Conservation (phyloP, 2,113 vertebrate species). For the Pelusios castaneus region DNA sequence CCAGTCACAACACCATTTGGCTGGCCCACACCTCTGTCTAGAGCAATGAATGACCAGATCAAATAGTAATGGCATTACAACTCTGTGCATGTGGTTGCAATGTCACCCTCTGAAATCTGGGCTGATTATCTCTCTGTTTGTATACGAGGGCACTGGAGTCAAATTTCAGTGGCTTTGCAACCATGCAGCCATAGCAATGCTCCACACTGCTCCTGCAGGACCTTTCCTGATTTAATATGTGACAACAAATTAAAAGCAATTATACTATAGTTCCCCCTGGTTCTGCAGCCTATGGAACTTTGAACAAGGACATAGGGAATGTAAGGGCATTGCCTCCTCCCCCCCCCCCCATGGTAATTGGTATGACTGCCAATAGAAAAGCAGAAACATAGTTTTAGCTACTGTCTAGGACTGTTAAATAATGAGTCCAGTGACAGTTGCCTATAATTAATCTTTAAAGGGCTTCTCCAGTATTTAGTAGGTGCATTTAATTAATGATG, state of each 20-base stretch:
- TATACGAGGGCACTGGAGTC: neutral
- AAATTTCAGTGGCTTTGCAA: neutral
- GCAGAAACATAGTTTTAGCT: neutral
- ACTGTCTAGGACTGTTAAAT: neutral
- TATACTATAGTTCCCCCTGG: neutral
- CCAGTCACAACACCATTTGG: neutral
- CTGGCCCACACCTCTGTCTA: neutral
- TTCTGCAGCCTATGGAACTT: neutral
- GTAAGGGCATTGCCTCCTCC: neutral
- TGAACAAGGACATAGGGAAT: neutral
- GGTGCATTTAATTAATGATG: neutral
- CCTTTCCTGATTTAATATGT: neutral
- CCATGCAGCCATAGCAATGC: neutral
- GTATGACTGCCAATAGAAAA: neutral
- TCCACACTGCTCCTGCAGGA: neutral
- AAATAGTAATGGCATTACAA: neutral
- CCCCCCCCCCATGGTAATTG: neutral
- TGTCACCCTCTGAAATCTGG: neutral
- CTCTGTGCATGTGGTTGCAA: neutral
- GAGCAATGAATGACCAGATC: neutral
- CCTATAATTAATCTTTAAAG: neutral
- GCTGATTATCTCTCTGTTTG: neutral
- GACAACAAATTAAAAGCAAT: neutral
- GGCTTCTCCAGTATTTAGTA: neutral
- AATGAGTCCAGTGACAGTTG: neutral